Conservation (phyloP, 2,888 invertebrate species). For the Hydrotaea diabolus region DNA sequence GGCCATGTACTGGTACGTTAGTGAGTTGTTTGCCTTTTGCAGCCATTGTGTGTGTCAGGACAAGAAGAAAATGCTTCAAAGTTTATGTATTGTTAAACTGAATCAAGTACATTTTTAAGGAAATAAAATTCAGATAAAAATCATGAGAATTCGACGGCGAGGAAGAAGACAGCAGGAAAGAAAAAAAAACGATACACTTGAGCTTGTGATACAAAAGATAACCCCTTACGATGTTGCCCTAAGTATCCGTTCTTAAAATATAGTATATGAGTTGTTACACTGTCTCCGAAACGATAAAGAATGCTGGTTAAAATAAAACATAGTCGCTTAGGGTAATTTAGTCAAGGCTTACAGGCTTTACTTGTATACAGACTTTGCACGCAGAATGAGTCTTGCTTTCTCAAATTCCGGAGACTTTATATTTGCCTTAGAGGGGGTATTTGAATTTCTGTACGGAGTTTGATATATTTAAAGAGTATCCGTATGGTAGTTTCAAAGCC, state of each 20-base stretch:
- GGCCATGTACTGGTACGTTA: slow-evolving; percentile 4
- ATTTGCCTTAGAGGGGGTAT: no score
- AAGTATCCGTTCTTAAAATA: slow-evolving; percentile 25
- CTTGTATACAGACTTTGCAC: no score
- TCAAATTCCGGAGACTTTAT: no score
- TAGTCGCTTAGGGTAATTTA: no score
- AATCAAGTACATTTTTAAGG: slow-evolving; percentile 59
- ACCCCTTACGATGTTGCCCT: slow-evolving; percentile 23
- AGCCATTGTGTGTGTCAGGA: slow-evolving; percentile 48
- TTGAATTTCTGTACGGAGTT: no score
- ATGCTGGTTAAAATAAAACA: no score
- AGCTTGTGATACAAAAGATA: slow-evolving; percentile 39
- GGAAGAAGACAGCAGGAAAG: neutral
- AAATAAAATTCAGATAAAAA: slow-evolving; percentile 64
- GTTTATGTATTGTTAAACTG: slow-evolving; percentile 59
- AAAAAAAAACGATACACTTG: slow-evolving; percentile 10
- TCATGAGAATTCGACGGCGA: slow-evolving; percentile 44
- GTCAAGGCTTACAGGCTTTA: no score
- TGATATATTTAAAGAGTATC: no score
- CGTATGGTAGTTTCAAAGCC: no score
- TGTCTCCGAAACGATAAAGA: slow-evolving; percentile 25
- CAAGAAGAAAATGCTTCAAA: slow-evolving; percentile 55
- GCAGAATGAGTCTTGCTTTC: no score
- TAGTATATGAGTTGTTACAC: slow-evolving; percentile 1
- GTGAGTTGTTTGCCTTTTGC: slow-evolving; percentile 34